phyloP scores from a whole-genome alignment of 2,797 vertebrate genomes.

The Xenentodon cancila region DNA sequence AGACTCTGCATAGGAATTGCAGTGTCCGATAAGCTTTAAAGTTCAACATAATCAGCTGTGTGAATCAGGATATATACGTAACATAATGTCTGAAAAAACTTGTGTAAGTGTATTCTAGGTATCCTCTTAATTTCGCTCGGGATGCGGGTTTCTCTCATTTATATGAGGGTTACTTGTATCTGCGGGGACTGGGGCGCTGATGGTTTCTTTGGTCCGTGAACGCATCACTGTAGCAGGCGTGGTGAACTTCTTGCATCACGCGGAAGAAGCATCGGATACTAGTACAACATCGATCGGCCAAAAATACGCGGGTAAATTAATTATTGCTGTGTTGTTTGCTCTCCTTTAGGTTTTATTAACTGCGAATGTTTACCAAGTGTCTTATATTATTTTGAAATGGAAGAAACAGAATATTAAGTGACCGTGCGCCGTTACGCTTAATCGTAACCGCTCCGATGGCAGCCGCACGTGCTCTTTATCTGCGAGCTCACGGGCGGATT shows the following conservation, averaged over 20 bases:
- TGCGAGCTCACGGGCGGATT: not conserved
- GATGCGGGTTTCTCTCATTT: too few relatives aligned
- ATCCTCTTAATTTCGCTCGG: not conserved
- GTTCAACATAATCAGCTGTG: too few relatives aligned
- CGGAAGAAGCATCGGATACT: slow-evolving; percentile 8
- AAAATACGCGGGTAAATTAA: not conserved
- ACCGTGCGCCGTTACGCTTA: not conserved
- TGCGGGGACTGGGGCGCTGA: too few relatives aligned
- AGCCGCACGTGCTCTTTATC: slow-evolving; percentile 26
- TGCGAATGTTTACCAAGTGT: not conserved
- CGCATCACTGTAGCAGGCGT: not conserved
- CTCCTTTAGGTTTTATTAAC: not conserved
- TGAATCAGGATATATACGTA: too few relatives aligned
- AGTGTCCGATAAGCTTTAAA: too few relatives aligned
- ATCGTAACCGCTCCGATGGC: not conserved
- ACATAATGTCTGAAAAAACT: too few relatives aligned
- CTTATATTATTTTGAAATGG: not conserved
- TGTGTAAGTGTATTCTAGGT: too few relatives aligned
- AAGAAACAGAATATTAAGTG: not conserved
- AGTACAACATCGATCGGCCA: not conserved
- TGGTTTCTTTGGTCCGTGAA: not conserved
- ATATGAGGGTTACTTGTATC: too few relatives aligned
- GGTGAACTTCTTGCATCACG: slow-evolving; percentile 3
- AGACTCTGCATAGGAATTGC: too few relatives aligned
- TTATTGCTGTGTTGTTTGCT: not conserved